These are phyloP conservation scores for Anthrax anthrax DNA, from an alignment of 2,888 invertebrate species.

Conservation along the genomic window DNA sequence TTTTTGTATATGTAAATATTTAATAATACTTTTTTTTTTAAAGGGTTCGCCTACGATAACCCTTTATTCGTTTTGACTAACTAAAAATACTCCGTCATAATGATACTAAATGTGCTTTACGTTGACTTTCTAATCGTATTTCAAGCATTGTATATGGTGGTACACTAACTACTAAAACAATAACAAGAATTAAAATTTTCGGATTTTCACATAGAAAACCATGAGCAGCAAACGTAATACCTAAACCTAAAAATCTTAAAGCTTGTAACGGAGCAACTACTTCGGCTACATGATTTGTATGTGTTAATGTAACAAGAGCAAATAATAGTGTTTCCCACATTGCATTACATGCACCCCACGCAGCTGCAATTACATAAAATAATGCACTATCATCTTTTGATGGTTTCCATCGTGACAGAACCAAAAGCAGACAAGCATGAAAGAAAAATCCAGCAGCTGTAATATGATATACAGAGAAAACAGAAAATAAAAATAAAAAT, in stretches of 20 bases:
- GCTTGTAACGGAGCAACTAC: constrained; percentile 40
- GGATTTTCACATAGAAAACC: constrained; percentile 42
- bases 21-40: no score
- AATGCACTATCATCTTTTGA: constrained; percentile 66
- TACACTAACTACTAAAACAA: constrained; percentile 30
- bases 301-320: constrained; percentile 32
- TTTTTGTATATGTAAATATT: no score
- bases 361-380: constrained; percentile 69
- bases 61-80: constrained; percentile 22
- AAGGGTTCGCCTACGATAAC: constrained; percentile 16
- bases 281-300: constrained; percentile 30
- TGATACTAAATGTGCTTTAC: constrained; percentile 27
- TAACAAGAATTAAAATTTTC: constrained; percentile 30
- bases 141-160: constrained; percentile 33
- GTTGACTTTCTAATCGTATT: constrained; percentile 31
- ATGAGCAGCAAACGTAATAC: constrained; percentile 48
- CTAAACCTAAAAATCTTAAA: constrained; percentile 45
- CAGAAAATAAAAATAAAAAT: not conserved
- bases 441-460: constrained; percentile 66
- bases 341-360: constrained; percentile 77
- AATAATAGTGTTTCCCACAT: constrained; percentile 61
- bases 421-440: constrained; percentile 62
- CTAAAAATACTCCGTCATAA: constrained; percentile 34
- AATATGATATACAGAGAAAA: not conserved
- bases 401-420: constrained; percentile 64